A percentile compares a stretch with the other conserved stretches of the same genome.
Evolutionary conservation across 2,113 vertebrate species (phyloP).

Genomic region (Mus spicilegus): DNA sequence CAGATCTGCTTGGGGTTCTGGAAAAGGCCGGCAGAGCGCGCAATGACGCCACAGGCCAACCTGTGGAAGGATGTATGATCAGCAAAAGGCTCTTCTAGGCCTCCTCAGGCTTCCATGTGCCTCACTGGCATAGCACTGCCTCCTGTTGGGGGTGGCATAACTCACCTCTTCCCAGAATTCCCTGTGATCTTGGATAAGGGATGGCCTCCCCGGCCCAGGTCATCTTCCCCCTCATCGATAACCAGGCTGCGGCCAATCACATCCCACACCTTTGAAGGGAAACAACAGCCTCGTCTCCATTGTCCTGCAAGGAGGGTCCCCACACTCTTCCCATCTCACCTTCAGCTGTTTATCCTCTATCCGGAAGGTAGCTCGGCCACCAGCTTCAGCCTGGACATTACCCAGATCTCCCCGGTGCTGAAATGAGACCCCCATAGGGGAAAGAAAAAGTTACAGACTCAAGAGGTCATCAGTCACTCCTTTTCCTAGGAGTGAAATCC

Average conservation of each 20-base stretch:
- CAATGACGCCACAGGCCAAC: conserved; percentile 95
- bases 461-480: neutral
- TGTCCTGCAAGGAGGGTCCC: neutral
- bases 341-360: conserved; percentile 91
- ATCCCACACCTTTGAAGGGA: conserved; percentile 90
- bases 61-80: conserved; percentile 76
- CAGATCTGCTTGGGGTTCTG: conserved; percentile 94
- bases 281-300: neutral
- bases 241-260: conserved; percentile 95
- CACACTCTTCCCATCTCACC: conserved; percentile 82
- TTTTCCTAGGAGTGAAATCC: neutral
- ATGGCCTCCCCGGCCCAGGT: conserved; percentile 90
- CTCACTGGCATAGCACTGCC: neutral
- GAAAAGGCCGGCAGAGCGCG: conserved; percentile 93
- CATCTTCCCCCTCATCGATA: conserved; percentile 92
- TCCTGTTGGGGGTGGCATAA: neutral
- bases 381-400: conserved; percentile 87
- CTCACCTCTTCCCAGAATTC: conserved; percentile 93
- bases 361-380: conserved; percentile 90
- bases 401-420: conserved; percentile 95
- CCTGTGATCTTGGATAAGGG: conserved; percentile 90
- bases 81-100: neutral
- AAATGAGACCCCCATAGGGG: neutral
- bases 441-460: neutral
- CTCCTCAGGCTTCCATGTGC: rapidly evolving